Percentiles rank a stretch among this genome's conserved stretches.
Evolutionary conservation across 2,113 vertebrate genomes (phyloP).

Genomic region (Agelaius phoeniceus): DNA sequence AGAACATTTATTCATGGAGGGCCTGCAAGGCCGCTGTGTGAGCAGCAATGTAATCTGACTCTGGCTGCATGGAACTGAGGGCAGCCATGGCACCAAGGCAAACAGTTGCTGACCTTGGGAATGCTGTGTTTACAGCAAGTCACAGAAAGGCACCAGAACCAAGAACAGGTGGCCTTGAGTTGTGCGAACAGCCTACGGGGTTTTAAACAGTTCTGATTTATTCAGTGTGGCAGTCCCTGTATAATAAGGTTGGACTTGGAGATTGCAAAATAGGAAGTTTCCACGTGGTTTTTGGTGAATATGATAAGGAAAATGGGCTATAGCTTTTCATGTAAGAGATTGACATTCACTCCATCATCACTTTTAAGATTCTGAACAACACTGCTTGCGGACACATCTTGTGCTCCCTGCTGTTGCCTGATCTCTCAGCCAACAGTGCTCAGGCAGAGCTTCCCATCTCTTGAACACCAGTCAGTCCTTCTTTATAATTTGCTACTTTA

Average conservation of each 20-base stretch:
- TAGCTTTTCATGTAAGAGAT: not conserved
- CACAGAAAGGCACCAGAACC: conserved; percentile 15
- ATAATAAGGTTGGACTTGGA: conserved; percentile 34
- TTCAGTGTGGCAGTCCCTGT: conserved; percentile 23
- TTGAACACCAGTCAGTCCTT: not conserved
- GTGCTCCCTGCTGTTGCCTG: not conserved
- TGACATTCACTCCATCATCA: not conserved
- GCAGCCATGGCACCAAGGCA: not conserved
- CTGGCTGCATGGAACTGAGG: not conserved
- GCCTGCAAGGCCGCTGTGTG: not conserved
- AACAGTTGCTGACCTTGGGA: conserved; percentile 1
- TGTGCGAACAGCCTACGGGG: conserved; percentile 1
- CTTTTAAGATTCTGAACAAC: not conserved
- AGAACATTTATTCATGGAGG: not conserved
- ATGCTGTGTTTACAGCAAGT: conserved; percentile 25
- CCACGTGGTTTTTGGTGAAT: not conserved
- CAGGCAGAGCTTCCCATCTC: not conserved
- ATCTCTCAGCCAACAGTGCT: not conserved
- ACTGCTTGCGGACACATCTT: not conserved
- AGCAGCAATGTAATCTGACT: not conserved
- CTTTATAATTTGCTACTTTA: not conserved
- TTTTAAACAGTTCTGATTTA: conserved; percentile 57
- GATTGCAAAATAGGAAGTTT: not conserved
- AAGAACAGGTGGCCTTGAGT: conserved; percentile 33
- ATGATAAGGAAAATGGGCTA: conserved; percentile 23